Evolutionary conservation across 2,797 vertebrate species (phyloP), one percentile per base, ranked within the genome.

Genomic region (Argyrosomus regius): DNA sequence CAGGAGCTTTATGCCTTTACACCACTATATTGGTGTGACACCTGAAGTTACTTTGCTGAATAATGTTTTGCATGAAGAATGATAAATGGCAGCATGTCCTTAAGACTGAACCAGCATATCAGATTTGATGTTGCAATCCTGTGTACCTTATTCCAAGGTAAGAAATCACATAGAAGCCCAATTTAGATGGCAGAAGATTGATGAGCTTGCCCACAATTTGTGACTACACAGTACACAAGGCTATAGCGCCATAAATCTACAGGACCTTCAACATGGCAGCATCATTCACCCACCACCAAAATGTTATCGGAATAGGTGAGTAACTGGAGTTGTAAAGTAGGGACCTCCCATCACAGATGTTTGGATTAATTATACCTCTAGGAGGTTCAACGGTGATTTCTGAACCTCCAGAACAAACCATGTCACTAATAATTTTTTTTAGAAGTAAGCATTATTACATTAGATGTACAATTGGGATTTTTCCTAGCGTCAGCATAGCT

Each of bases 171-270:
- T 1, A 41, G 62, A 78, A 11, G 41, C 6, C 56, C 39, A 63
- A 50, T 80, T 82, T 62, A 13, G 31, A 59, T 46, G 35, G 39
- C 7, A 46, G 31, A 26, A 71, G 77, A 86, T 84, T 86, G 65
- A 86, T 79, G 80, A 79, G 54, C 46, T 72, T 59, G 35, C 17
- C 66, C 45, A 76, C 49, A 78, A 50, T 45, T 46, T 80, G 52
- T 82, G 75, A 82, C 22, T 54, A 66, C 70, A 80, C 56, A 66
- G 60, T 45, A 75, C 75, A 81, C 70, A 67, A 68, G 45, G 69
- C 35, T 67, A 39, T 45, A 17, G 6, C 16, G 59, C 54, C 48
- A 84, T 82, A 74, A 89, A 87, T 87, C 81, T 67, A 16, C 43
- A 71, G 54, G 65, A 80, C 68, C 72, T 81, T 86, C 61, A 76